Conservation (phyloP, 2,797 vertebrate species). For the Pagetopsis macropterus region DNA sequence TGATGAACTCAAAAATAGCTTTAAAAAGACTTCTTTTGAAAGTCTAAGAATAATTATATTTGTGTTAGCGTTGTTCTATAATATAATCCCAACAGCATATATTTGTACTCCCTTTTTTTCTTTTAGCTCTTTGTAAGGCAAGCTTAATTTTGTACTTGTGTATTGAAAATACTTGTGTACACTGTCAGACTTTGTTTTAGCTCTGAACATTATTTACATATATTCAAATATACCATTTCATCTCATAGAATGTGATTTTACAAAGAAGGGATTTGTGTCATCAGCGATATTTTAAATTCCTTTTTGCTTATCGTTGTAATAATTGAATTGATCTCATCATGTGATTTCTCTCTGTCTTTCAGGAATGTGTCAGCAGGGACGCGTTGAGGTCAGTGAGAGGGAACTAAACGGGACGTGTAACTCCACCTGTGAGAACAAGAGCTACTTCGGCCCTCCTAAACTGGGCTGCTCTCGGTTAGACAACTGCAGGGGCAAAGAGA, state of each 20-base stretch:
- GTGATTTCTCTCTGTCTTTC: background rate
- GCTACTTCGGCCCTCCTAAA: conserved; percentile 74
- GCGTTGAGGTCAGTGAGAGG: conserved; percentile 82
- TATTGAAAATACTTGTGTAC: no score
- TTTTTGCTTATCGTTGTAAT: no score
- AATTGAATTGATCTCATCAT: background rate
- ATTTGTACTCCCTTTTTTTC: background rate
- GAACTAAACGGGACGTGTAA: conserved; percentile 83
- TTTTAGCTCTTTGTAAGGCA: background rate
- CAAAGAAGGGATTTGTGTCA: no score
- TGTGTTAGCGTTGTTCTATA: background rate
- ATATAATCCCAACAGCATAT: background rate
- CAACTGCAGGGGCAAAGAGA: conserved; percentile 82
- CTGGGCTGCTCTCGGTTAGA: conserved; percentile 82
- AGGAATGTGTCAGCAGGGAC: conserved; percentile 86
- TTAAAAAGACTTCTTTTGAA: background rate
- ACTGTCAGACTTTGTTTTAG: no score
- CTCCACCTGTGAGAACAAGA: conserved; percentile 81
- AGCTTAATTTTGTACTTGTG: background rate
- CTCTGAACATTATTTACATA: no score
- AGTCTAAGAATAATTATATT: background rate
- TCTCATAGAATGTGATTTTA: no score
- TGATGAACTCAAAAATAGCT: background rate
- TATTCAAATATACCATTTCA: no score
- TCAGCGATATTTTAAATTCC: no score